Base-by-base conservation (phyloP, 2,888 invertebrate species). In the Cancer borealis region DNA sequence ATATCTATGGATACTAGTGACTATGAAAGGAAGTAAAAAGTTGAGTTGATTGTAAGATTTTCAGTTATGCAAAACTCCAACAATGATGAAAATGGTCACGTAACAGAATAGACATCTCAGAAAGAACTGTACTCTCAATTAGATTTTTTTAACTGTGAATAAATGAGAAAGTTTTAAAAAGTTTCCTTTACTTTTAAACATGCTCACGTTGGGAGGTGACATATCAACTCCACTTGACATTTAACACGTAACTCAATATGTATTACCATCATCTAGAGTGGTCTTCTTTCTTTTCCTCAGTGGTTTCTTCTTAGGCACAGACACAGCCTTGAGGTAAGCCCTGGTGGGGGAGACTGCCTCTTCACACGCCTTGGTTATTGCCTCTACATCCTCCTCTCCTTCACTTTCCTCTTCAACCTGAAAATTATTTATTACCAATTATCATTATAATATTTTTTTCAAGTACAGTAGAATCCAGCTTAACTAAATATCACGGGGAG, bases 241-340 rank as follows among this genome's bases (percentile, higher is more conserved):
- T 49, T 3, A 49, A 49, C 49, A 49, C 0, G 49, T 17, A 17
- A 54, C 3, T 54, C 14, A 54, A 17, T 12, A 66, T 66, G 66
- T 73, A 73, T 79, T 93, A 93, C 93, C 93, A 46, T 88, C 30
- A 73, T 73, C 79, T 73, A 89, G 46, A 17, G 45, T 14, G 46
- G 39, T 46, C 66, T 54, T 73, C 89, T 47, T 93, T 46, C 17
- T 46, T 45, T 93, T 93, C 73, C 39, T 66, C 46, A 46, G 3
- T 6, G 47, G 17, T 26, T 66, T 93, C 79, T 94, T 92, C 46
- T 94, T 94, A 12, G 94, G 94, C 30, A 92, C 94, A 14, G 94
- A 88, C 12, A 92, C 94, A 45, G 94, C 92, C 73, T 66, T 92
- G 39, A 94, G 94, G 79, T 94, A 94, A 4, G 45, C 92, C 47